A percentile compares a stretch with the other conserved stretches of the same genome.
Evolutionary conservation across 2,113 vertebrate species (phyloP).

Genomic region (Leptosomus discolor): DNA sequence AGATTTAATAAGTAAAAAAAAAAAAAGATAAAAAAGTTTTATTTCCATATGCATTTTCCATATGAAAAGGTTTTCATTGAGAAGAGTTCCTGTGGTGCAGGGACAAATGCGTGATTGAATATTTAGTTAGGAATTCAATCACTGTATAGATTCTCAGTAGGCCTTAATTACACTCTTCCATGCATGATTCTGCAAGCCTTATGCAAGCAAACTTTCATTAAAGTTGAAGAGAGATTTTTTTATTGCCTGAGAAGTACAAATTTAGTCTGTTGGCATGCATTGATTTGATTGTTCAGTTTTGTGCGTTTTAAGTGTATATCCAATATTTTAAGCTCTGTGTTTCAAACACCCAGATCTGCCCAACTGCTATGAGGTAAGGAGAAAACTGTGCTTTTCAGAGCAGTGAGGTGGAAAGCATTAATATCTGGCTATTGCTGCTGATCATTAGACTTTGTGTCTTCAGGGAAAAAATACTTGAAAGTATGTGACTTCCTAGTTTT

Average conservation of each 20-base stretch:
- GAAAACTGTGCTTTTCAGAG: not conserved
- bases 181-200: not conserved
- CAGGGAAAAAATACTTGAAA: not conserved
- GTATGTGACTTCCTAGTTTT: not conserved
- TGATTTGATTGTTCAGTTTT: not conserved
- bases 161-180: not conserved
- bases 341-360: not conserved
- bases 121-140: slow-evolving; percentile 23
- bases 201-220: not conserved
- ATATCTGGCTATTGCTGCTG: not conserved
- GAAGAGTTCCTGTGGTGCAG: not conserved
- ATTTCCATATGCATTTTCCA: not conserved
- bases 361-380: not conserved
- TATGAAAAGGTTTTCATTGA: not conserved
- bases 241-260: not conserved
- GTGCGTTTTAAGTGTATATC: not conserved
- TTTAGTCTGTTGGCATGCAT: not conserved
- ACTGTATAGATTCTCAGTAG: not conserved
- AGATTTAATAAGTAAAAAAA: not conserved
- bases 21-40: not conserved
- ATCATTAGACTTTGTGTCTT: not conserved
- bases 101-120: not conserved
- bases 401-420: not conserved
- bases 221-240: not conserved
- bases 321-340: not conserved